phyloP scores from a whole-genome alignment of 2,888 invertebrate genomes.

The Melieria picta region DNA sequence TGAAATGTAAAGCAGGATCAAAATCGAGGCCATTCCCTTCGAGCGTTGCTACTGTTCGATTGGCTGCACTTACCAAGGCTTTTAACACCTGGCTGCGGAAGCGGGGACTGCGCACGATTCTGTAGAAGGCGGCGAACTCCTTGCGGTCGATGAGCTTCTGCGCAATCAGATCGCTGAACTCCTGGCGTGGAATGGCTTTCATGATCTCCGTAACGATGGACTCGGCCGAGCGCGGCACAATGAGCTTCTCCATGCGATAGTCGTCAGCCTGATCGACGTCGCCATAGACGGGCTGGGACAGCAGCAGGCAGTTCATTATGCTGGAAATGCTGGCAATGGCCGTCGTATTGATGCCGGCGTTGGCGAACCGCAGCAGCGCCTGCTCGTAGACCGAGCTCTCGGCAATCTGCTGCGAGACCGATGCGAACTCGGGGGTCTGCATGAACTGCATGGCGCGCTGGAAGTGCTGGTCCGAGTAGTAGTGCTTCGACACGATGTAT shows the following conservation, averaged over 20 bases:
- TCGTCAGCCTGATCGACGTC: neutral
- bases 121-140: conserved; percentile 48
- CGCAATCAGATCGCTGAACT: conserved; percentile 39
- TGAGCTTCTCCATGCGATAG: neutral
- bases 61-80: conserved; percentile 45
- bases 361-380: conserved; percentile 39
- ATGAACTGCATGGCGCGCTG: conserved; percentile 48
- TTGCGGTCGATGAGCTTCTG: neutral
- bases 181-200: conserved; percentile 42
- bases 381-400: conserved; percentile 40
- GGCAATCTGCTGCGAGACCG: conserved; percentile 42
- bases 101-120: conserved; percentile 37
- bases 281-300: conserved; percentile 35
- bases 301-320: conserved; percentile 46
- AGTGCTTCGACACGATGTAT: conserved; percentile 44
- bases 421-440: conserved; percentile 41
- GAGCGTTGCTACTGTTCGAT: neutral
- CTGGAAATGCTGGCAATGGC: conserved; percentile 44
- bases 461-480: conserved; percentile 45
- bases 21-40: neutral
- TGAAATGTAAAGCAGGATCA: conserved; percentile 29
- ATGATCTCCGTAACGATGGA: conserved; percentile 48
- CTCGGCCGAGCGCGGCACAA: conserved; percentile 41
- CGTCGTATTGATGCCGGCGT: conserved; percentile 42
- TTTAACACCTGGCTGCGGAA: conserved; percentile 45